Conservation (phyloP, 2,113 vertebrate genomes). For the Uropsilus gracilis region DNA sequence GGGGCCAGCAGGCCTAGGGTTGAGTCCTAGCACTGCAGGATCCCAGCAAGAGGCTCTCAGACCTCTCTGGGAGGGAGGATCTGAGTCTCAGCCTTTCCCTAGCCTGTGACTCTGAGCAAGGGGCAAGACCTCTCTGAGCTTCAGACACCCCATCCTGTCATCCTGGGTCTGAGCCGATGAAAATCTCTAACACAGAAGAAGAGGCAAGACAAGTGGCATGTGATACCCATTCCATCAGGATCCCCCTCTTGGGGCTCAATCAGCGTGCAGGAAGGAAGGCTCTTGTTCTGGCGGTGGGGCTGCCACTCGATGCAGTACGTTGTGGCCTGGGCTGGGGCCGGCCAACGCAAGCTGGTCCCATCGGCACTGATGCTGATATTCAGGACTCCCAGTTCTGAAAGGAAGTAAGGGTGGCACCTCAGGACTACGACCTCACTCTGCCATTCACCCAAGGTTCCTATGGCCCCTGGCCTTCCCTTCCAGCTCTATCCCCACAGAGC, state of each 20-base stretch:
- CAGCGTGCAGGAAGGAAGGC: accelerated
- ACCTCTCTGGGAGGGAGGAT: not conserved
- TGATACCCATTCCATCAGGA: not conserved
- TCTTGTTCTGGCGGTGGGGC: accelerated
- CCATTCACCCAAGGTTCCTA: not conserved
- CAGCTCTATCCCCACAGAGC: not conserved
- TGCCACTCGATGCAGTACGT: slow-evolving; percentile 80
- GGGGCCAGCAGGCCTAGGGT: not conserved
- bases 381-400: slow-evolving; percentile 50
- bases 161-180: not conserved
- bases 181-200: not conserved
- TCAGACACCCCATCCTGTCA: not conserved
- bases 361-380: accelerated
- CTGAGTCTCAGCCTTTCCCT: not conserved
- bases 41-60: not conserved
- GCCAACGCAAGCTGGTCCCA: not conserved
- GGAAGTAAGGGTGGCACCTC: accelerated
- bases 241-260: accelerated
- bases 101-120: not conserved
- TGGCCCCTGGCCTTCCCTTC: not conserved
- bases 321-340: accelerated
- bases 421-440: accelerated
- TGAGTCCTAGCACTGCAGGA: not conserved
- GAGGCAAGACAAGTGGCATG: not conserved
- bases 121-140: not conserved